These are phyloP conservation scores for Dascillus cervinus DNA, from an alignment of 2,888 invertebrate species.

Conservation along the genomic window DNA sequence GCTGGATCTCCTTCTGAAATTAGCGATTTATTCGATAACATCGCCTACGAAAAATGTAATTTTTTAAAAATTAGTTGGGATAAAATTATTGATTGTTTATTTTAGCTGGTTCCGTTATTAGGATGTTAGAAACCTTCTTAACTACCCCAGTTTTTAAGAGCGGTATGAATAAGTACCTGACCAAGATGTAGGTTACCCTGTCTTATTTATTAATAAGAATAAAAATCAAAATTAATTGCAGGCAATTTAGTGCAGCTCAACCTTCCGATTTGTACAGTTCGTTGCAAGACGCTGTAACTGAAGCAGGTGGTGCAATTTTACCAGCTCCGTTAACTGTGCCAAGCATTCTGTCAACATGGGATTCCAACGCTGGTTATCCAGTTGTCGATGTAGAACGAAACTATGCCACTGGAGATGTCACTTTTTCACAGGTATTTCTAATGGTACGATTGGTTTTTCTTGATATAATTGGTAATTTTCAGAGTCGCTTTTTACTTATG, in stretches of 20 bases:
- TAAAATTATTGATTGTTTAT: neutral
- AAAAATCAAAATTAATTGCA: too few species aligned
- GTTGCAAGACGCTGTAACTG: constrained; percentile 7
- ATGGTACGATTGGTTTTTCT: too few species aligned
- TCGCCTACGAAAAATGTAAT: constrained; percentile 55
- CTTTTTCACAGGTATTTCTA: constrained; percentile 8
- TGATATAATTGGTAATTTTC: too few species aligned
- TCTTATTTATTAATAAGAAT: too few species aligned
- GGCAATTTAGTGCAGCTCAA: constrained; percentile 6
- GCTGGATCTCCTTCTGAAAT: constrained; percentile 51
- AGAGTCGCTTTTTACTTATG: neutral
- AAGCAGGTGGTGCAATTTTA: constrained; percentile 2
- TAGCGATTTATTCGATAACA: constrained; percentile 53
- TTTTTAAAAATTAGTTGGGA: too few species aligned
- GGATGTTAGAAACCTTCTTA: constrained; percentile 2
- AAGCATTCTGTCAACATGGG: constrained; percentile 12
- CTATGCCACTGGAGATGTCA: constrained; percentile 7
- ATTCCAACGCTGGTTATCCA: constrained; percentile 9
- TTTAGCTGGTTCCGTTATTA: constrained; percentile 2
- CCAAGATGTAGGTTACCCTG: neutral
- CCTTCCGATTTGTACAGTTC: constrained; percentile 8
- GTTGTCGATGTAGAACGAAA: constrained; percentile 9
- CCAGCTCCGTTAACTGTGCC: constrained; percentile 6
- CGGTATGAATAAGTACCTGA: neutral
- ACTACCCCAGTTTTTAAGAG: constrained; percentile 1